Evolutionary conservation across 2,797 vertebrate species (phyloP).

Genomic region (Manis javanica): DNA sequence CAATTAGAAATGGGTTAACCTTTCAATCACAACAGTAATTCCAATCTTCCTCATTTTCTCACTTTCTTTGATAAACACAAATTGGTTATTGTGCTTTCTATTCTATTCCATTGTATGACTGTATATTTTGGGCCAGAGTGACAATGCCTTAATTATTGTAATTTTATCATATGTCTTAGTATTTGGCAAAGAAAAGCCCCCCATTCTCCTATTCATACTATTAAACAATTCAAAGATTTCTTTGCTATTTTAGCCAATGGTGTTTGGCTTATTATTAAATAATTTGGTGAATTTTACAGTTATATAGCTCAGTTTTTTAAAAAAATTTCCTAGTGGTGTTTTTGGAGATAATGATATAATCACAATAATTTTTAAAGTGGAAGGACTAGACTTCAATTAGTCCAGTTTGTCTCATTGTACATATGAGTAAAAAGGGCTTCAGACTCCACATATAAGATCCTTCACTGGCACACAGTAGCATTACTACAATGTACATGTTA

Average conservation of each 20-base stretch:
- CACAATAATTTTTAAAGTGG: background rate
- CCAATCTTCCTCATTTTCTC: background rate
- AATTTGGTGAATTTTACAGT: background rate
- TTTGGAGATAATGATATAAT: background rate
- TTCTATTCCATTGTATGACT: background rate
- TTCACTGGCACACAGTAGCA: background rate
- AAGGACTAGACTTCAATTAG: background rate
- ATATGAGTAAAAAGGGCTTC: background rate
- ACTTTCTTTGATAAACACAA: constrained; percentile 31
- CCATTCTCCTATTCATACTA: background rate
- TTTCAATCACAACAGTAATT: background rate
- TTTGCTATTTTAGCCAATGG: background rate
- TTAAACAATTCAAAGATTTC: background rate
- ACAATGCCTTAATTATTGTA: background rate
- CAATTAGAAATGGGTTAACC: background rate
- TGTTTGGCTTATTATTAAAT: constrained; percentile 1
- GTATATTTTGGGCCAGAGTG: background rate
- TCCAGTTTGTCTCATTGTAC: background rate
- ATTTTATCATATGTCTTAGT: background rate
- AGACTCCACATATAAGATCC: background rate
- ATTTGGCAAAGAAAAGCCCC: background rate
- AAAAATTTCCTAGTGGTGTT: background rate
- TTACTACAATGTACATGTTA: background rate
- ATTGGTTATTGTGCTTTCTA: background rate
- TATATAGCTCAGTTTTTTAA: background rate